A percentile compares a stretch with the other conserved stretches of the same genome.
phyloP scores from a whole-genome alignment of 2,797 vertebrate genomes.

The Erethizon dorsatum region DNA sequence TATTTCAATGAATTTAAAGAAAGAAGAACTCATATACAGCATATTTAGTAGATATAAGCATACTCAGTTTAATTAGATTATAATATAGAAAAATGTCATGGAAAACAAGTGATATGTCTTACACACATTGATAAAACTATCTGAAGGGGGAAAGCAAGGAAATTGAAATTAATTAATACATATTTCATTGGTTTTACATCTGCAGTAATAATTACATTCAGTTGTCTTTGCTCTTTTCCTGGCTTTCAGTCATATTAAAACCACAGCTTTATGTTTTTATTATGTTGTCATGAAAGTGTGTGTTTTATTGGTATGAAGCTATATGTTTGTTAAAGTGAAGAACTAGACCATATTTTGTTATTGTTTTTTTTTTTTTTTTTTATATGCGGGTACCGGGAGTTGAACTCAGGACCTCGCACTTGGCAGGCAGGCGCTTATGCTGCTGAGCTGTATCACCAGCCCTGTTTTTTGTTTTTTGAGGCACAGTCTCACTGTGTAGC shows the following conservation, averaged over 20 bases:
- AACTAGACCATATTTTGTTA: background rate
- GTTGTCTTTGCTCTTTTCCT: constrained; percentile 5
- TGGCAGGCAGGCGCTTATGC: too few species aligned
- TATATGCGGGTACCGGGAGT: too few species aligned
- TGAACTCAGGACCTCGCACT: too few species aligned
- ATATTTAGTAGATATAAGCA: background rate
- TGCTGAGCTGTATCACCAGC: too few species aligned
- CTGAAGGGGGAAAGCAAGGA: background rate
- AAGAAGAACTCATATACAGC: background rate
- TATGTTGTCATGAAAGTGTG: background rate
- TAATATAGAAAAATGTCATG: background rate
- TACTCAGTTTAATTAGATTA: background rate
- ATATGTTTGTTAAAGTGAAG: background rate
- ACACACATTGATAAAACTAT: background rate
- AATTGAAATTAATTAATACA: background rate
- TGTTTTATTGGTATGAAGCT: background rate
- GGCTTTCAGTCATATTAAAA: background rate
- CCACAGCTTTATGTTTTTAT: background rate
- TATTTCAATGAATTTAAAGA: background rate
- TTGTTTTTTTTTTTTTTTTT: background rate
- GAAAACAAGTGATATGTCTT: background rate
- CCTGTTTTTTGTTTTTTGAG: background rate
- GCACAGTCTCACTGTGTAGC: background rate
- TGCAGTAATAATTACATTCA: background rate
- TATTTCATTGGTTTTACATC: background rate